A percentile compares a stretch with the other conserved stretches of the same genome.
Conservation (phyloP, 2,888 invertebrate species). For the Cryptocheilus praepositus region DNA sequence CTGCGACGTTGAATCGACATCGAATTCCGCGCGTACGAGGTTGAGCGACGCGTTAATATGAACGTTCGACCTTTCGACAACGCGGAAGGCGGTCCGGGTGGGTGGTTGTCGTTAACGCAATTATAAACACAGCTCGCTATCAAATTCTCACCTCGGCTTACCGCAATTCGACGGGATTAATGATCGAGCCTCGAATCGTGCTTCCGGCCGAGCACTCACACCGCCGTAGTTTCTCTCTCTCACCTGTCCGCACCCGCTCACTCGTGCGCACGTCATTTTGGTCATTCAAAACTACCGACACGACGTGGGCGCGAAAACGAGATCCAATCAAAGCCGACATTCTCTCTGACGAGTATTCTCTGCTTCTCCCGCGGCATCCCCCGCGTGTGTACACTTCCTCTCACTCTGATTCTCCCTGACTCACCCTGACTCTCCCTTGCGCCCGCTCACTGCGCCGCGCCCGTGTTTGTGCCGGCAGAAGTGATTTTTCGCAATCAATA, state of each 20-base stretch:
- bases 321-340: slow-evolving; percentile 32
- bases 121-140: slow-evolving; percentile 29
- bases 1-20: too few relatives aligned
- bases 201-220: too few relatives aligned
- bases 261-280: slow-evolving; percentile 22
- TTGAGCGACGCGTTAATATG: too few relatives aligned
- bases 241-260: background rate
- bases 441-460: background rate
- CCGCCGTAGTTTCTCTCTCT: background rate
- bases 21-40: too few relatives aligned
- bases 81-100: background rate
- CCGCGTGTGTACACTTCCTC: background rate
- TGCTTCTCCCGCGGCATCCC: slow-evolving; percentile 4
- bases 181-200: background rate
- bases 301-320: slow-evolving; percentile 8
- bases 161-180: slow-evolving; percentile 3
- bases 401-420: slow-evolving; percentile 18
- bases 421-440: slow-evolving; percentile 22
- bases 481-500: slow-evolving; percentile 50
- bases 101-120: slow-evolving; percentile 37
- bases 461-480: slow-evolving; percentile 23
- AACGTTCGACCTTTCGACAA: background rate
- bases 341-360: background rate
- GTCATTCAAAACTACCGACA: slow-evolving; percentile 16
- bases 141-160: slow-evolving; percentile 18